phyloP scores from a whole-genome alignment of 37 sponge, comb jelly and placozoan genomes.

The Aphrocallistes beatrix region DNA sequence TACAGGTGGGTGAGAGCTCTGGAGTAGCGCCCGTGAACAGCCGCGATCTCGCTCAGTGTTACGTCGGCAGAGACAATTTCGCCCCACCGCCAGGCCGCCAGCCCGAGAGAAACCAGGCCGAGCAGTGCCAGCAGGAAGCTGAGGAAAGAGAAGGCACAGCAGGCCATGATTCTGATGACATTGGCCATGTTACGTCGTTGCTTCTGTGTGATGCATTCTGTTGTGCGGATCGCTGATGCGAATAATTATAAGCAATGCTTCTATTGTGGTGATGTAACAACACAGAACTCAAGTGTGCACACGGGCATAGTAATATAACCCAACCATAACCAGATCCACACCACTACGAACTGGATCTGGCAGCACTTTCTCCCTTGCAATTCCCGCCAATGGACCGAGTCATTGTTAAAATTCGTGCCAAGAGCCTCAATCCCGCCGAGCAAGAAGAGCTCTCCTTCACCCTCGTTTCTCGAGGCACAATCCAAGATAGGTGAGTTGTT shows the following conservation, averaged over 20 bases:
- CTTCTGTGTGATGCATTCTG: too few relatives aligned
- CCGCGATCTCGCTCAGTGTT: background rate
- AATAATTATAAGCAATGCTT: too few relatives aligned
- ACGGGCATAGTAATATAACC: background rate
- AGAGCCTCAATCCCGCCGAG: slow-evolving; percentile 14
- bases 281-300: background rate
- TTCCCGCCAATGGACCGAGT: slow-evolving; percentile 12
- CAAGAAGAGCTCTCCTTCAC: slow-evolving; percentile 15
- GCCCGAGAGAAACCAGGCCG: background rate
- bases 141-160: background rate
- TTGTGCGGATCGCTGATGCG: too few relatives aligned
- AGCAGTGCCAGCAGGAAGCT: background rate
- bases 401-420: background rate
- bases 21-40: background rate
- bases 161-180: too few relatives aligned
- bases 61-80: background rate
- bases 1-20: background rate
- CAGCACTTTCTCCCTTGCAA: too few relatives aligned
- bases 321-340: slow-evolving; percentile 9
- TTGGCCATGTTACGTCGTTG: too few relatives aligned
- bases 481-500: background rate
- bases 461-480: background rate
- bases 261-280: background rate
- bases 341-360: too few relatives aligned
- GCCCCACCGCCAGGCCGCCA: slow-evolving; percentile 10